Conservation (phyloP, 2,888 invertebrate genomes). For the Cheilosia impressa region DNA sequence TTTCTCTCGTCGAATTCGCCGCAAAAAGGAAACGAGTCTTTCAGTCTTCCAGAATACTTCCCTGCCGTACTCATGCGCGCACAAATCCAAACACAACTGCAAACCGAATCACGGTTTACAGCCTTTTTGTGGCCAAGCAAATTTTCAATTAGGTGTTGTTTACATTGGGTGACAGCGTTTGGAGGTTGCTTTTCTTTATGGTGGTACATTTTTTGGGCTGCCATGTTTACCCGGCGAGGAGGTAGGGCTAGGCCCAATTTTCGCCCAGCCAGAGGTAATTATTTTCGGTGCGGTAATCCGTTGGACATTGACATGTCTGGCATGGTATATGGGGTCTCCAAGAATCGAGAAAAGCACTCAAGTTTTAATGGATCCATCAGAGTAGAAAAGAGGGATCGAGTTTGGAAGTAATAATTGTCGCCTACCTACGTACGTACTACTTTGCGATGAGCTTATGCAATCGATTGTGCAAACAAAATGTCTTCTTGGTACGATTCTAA, state of each 20-base stretch:
- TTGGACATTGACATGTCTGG: constrained; percentile 19
- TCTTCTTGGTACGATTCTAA: constrained; percentile 34
- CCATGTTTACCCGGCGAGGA: not conserved
- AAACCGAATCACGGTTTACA: not conserved
- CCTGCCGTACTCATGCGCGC: constrained; percentile 30
- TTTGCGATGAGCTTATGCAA: constrained; percentile 23
- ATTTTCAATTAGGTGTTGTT: constrained; percentile 62
- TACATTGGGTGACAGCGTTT: constrained; percentile 46
- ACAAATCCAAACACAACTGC: constrained; percentile 13
- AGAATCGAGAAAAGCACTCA: constrained; percentile 39
- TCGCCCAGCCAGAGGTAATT: constrained; percentile 20
- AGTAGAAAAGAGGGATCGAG: not conserved
- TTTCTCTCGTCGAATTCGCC: constrained; percentile 45
- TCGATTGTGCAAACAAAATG: constrained; percentile 48
- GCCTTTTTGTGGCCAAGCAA: constrained; percentile 4
- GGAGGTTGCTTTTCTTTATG: constrained; percentile 34
- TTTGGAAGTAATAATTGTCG: constrained; percentile 20
- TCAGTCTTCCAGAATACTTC: not conserved
- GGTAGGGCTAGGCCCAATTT: not conserved
- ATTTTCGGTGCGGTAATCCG: constrained; percentile 36
- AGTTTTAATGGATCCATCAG: constrained; percentile 25
- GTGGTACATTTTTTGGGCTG: constrained; percentile 8
- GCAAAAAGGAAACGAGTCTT: constrained; percentile 3
- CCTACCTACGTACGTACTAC: not conserved
- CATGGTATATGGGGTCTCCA: constrained; percentile 1